Base-by-base conservation (phyloP, 2,113 vertebrate species). In the Labeo catla region DNA sequence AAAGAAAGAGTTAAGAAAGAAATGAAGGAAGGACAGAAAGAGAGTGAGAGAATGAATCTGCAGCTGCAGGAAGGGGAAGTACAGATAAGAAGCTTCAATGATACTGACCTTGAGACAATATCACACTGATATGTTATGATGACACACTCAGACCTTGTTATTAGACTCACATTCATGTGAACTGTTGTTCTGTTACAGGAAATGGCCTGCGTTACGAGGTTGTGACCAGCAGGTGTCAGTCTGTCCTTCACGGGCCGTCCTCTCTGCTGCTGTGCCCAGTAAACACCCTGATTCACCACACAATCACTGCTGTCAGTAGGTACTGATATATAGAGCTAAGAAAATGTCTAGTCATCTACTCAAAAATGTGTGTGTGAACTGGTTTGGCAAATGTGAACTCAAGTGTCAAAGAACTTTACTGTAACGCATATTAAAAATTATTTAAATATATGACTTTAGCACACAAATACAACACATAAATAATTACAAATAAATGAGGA, bases 211-310 rank as follows among this genome's bases (percentile, higher is more conserved):
- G 91, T 7, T 83, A 94, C 93, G 77, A 61, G 74, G 45, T 84
- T 95, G 92, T 95, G 84, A 93, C 89, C 94, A 93, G 81, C 89
- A 94, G 93, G 89, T 87, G 93, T 91, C 92, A 91, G 88, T 61
- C 59, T 61, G 59, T 52, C 50, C 16, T 57, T 57, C 54, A 57
- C 54, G 6, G 50, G 9, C 54, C 6, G 52, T 19, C 54, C 16
- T 59, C 16, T 54, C 54, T 59, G 63, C 23, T 28, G 63, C 12
- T 16, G 54, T 59, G 12, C 1, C 28, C 65, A 36, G 7, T 34
- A 28, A 68, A 13, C 11, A 36, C 28, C 28, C 65, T 16, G 63
- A 66, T 6, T 66, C 65, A 57, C 6, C 15, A 19, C 54, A 57
- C 2, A 57, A 36, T 68, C 65, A 16, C 65, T 66, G 23, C 28